A percentile compares a stretch with the other conserved stretches of the same genome.
Conservation (phyloP, 2,888 invertebrate genomes). For the Tachina grossa region DNA sequence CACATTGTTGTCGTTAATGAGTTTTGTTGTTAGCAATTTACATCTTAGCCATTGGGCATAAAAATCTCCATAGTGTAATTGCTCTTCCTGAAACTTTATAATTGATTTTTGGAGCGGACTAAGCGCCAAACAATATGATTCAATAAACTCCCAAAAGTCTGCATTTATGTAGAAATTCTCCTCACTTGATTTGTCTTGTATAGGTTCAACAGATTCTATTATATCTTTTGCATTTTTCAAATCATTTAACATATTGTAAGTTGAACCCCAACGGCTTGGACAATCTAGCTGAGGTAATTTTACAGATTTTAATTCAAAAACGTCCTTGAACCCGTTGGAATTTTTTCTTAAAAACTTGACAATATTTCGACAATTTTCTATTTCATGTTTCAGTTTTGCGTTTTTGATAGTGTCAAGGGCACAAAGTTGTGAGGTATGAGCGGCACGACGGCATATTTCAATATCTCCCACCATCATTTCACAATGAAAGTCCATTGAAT, state of each 20-base stretch:
- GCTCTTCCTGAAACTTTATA: constrained; percentile 40
- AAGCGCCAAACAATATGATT: constrained; percentile 10
- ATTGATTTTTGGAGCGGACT: constrained; percentile 27
- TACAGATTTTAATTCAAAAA: constrained; percentile 30
- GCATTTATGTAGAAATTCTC: constrained; percentile 36
- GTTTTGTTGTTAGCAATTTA: constrained; percentile 20
- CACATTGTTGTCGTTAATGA: constrained; percentile 12
- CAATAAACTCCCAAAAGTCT: constrained; percentile 36
- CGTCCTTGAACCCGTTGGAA: constrained; percentile 22
- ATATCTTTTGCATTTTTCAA: constrained; percentile 32
- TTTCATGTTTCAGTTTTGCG: constrained; percentile 10
- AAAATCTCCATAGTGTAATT: constrained; percentile 48
- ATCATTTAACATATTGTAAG: constrained; percentile 39
- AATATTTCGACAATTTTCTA: constrained; percentile 48
- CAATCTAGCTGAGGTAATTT: constrained; percentile 44
- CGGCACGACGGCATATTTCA: too few relatives aligned
- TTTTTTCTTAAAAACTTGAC: too few relatives aligned
- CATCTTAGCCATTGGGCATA: constrained; percentile 52
- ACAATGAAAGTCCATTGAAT: not conserved
- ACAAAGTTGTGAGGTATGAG: too few relatives aligned
- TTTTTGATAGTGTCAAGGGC: not conserved
- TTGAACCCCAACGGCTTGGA: constrained; percentile 47
- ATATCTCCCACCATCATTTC: not conserved
- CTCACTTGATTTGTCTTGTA: constrained; percentile 15
- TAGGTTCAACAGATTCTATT: constrained; percentile 14